phyloP scores from a whole-genome alignment of 2,888 invertebrate genomes.

The Drosophila nigricruria region DNA sequence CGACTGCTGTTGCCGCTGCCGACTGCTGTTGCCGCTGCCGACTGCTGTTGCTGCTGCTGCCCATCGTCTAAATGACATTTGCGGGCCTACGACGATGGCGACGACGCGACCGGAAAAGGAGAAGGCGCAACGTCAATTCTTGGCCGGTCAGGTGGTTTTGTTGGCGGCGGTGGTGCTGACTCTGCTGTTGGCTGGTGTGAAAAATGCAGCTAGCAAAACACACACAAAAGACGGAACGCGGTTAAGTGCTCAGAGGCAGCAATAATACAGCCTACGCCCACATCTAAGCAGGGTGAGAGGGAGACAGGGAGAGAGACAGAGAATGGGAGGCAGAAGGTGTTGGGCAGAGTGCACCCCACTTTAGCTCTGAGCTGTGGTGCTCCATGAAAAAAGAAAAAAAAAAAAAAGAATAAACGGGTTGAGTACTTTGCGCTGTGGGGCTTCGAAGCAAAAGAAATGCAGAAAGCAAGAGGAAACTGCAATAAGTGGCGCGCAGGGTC shows the following conservation, averaged over 20 bases:
- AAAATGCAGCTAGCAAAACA: slow-evolving; percentile 53
- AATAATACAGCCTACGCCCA: slow-evolving; percentile 64
- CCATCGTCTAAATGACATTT: slow-evolving; percentile 71
- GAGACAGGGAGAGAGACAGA: not conserved
- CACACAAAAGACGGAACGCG: slow-evolving; percentile 80
- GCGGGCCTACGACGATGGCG: slow-evolving; percentile 40
- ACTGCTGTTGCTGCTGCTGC: slow-evolving; percentile 12
- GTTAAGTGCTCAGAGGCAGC: slow-evolving; percentile 75
- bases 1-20: slow-evolving; percentile 12
- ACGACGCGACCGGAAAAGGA: slow-evolving; percentile 5
- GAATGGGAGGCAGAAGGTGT: not conserved
- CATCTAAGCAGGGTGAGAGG: slow-evolving; percentile 30
- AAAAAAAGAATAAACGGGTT: slow-evolving; percentile 62
- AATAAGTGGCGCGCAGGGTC: slow-evolving; percentile 83
- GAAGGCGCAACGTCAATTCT: slow-evolving; percentile 41
- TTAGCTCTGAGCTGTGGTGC: slow-evolving; percentile 40
- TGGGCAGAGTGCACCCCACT: slow-evolving; percentile 25
- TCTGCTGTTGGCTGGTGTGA: slow-evolving; percentile 54
- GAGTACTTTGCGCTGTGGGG: slow-evolving; percentile 73
- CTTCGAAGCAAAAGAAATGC: slow-evolving; percentile 81
- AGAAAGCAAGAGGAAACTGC: slow-evolving; percentile 68
- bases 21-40: not conserved
- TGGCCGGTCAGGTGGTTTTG: slow-evolving; percentile 55
- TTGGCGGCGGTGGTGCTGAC: slow-evolving; percentile 11
- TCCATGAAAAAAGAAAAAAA: slow-evolving; percentile 13